A percentile compares a stretch with the other conserved stretches of the same genome.
Conservation (phyloP, 2,113 vertebrate species). For the Tychaedon coryphoeus region DNA sequence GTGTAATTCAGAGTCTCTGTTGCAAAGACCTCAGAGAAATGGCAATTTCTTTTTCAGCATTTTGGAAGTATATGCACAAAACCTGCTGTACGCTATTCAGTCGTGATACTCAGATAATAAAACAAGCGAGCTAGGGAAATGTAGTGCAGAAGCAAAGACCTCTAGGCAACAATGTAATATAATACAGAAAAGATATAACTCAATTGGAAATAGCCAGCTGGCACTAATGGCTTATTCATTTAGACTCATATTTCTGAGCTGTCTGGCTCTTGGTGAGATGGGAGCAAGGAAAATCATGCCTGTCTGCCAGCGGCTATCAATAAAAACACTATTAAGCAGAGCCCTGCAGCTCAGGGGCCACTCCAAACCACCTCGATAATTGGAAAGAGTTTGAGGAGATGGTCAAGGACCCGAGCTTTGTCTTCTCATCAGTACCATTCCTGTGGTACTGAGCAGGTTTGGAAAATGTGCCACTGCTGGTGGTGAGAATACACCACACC, state of each 20-base stretch:
- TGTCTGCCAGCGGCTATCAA: neutral
- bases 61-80: neutral
- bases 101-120: neutral
- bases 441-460: neutral
- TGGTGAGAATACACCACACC: neutral
- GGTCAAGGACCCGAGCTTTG: neutral
- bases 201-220: constrained; percentile 29
- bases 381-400: neutral
- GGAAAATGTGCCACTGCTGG: neutral
- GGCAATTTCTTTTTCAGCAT: neutral
- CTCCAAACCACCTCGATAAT: neutral
- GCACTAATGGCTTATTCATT: constrained; percentile 55
- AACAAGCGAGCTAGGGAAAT: neutral
- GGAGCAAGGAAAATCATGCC: neutral
- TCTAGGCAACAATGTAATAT: neutral
- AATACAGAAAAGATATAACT: constrained; percentile 31
- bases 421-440: neutral
- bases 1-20: neutral
- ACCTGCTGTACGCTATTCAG: neutral
- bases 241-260: constrained; percentile 12
- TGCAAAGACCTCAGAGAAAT: neutral
- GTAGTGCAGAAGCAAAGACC: constrained; percentile 1
- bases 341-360: neutral
- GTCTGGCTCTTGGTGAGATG: constrained; percentile 30
- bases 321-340: neutral